phyloP scores from a whole-genome alignment of 2,888 invertebrate species.

The Drosophila austrosaltans region DNA sequence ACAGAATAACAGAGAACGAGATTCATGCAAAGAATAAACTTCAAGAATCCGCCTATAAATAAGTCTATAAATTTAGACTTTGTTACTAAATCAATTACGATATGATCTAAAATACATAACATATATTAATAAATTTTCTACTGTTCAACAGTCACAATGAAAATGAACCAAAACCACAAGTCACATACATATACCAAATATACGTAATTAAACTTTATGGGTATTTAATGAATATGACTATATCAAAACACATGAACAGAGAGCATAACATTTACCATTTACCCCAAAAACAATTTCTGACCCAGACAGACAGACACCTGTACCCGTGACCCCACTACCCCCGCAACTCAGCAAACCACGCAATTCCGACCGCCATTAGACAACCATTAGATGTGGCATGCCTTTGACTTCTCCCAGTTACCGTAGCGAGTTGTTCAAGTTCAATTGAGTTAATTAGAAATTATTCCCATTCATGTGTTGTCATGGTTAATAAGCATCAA shows the following conservation, averaged over 20 bases:
- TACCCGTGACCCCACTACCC: not conserved
- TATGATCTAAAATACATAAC: not conserved
- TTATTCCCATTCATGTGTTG: slow-evolving; percentile 40
- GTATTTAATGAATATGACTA: slow-evolving; percentile 41
- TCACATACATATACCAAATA: not conserved
- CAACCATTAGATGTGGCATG: slow-evolving; percentile 7
- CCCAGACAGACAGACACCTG: slow-evolving; percentile 3
- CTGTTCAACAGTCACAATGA: not conserved
- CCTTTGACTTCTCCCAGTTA: not conserved
- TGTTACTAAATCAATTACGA: too few species aligned
- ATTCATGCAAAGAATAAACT: too few species aligned
- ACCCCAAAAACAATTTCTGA: not conserved
- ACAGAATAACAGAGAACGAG: too few species aligned
- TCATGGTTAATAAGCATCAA: slow-evolving; percentile 31
- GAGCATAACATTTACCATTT: not conserved
- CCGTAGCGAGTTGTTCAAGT: not conserved
- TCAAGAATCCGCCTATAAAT: too few species aligned
- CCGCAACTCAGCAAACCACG: too few species aligned
- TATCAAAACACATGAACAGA: not conserved
- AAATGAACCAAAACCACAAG: slow-evolving; percentile 11
- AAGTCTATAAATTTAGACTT: too few species aligned
- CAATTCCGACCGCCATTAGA: not conserved
- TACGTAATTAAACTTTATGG: slow-evolving; percentile 39
- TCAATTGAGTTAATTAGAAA: slow-evolving; percentile 42
- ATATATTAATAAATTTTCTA: not conserved